Base-by-base conservation (phyloP, 2,113 vertebrate genomes). In the Dasyurus viverrinus region DNA sequence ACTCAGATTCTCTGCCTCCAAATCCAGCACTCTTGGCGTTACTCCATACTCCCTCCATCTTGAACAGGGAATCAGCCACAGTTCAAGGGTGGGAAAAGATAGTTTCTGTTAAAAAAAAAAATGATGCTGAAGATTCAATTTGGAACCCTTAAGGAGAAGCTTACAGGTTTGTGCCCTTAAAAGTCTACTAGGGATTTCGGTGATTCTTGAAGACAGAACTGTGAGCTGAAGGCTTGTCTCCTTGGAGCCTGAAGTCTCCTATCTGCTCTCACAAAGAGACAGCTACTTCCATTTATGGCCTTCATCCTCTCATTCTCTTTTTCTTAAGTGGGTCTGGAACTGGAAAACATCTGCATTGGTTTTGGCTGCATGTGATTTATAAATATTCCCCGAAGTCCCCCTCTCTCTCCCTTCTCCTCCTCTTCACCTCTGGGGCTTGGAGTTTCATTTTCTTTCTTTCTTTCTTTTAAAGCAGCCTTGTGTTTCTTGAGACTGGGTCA, bases 401-500 rank as follows among this genome's bases (percentile, higher is more conserved):
- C 68, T 42, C 76, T 90, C 93, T 96, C 92, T 92, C 94, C 84
- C 92, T 94, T 95, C 95, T 94, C 95, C 95, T 94, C 92, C 95
- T 97, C 96, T 96, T 98, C 95, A 97, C 95, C 96, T 97, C 95
- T 94, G 96, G 93, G 57, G 76, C 95, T 94, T 89, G 89, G 55
- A 47, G n/a, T 92, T 95, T 94, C 0, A 0, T 27, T 91, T 24
- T 46, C 47, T 47, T n/a, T 52, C 50, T 93, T 94, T 92, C 92
- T 53, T 95, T 90, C 10, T 95, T 93, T 96, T 93, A 25, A 54
- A 97, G 95, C 93, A 96, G 97, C 91, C 96, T 93, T 97, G 94
- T 96, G 92, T 97, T 98, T 97, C 95, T 97, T 93, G 95, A 96
- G 98, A 95, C 96, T 96, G 96, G 95, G 95, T 97, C 97, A 97